phyloP scores from a whole-genome alignment of 30 jellyfish, hydroid and myxozoan genomes.

The Turritopsis dohrnii region DNA sequence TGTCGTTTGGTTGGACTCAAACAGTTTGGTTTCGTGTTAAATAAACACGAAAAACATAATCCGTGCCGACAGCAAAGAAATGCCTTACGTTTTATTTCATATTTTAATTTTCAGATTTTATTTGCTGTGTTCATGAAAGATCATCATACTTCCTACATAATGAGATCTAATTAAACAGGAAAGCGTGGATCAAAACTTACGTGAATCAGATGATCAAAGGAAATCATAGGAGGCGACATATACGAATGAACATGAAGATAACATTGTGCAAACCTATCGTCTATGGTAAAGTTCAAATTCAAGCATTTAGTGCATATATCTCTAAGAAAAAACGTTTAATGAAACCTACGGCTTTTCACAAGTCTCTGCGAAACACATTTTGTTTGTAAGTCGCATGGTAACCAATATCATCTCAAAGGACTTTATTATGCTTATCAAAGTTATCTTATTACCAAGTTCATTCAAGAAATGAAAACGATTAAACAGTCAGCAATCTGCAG shows the following conservation, averaged over 20 bases:
- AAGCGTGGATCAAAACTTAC: neutral
- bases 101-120: neutral
- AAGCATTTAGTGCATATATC: too few relatives aligned
- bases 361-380: too few relatives aligned
- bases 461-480: neutral
- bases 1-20: neutral
- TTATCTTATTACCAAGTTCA: neutral
- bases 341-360: too few relatives aligned
- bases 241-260: too few relatives aligned
- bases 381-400: too few relatives aligned
- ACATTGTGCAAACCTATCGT: too few relatives aligned
- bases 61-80: neutral
- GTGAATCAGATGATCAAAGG: neutral
- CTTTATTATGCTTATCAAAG: neutral
- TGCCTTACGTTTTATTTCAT: neutral
- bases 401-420: neutral
- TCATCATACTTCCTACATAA: neutral
- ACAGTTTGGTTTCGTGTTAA: neutral
- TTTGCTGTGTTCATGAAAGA: neutral
- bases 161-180: neutral
- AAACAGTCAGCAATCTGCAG: neutral
- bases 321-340: too few relatives aligned
- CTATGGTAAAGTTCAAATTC: too few relatives aligned
- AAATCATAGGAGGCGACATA: neutral
- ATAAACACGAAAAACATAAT: neutral